Percentiles rank a stretch among this genome's conserved stretches.
These are phyloP conservation scores for Triplophysa rosa DNA, from an alignment of 2,113 vertebrate species.

Conservation along the genomic window DNA sequence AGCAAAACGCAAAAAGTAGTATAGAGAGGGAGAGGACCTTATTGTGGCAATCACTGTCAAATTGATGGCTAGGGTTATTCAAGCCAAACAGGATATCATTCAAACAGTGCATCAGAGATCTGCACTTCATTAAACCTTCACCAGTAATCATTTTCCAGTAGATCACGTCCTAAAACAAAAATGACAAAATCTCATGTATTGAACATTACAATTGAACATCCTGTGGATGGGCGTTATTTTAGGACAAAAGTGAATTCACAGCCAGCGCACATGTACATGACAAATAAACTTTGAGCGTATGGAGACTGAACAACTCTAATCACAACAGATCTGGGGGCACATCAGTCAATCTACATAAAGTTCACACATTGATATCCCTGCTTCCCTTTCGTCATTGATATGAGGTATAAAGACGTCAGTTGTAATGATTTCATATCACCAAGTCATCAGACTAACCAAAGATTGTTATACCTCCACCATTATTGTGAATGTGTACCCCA, in stretches of 20 bases:
- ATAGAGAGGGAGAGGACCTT: not conserved
- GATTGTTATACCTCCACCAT: not conserved
- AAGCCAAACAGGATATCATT: conserved; percentile 24
- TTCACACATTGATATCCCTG: conserved; percentile 66
- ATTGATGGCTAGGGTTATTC: conserved; percentile 31
- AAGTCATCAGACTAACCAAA: conserved; percentile 18
- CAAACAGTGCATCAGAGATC: not conserved
- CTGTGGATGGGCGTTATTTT: too few relatives aligned
- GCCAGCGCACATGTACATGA: not conserved
- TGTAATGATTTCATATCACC: conserved; percentile 32
- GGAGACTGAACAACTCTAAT: not conserved
- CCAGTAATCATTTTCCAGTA: not conserved
- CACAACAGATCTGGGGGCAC: conserved; percentile 44
- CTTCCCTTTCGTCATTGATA: conserved; percentile 67
- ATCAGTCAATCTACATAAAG: conserved; percentile 69
- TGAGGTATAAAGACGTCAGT: conserved; percentile 72
- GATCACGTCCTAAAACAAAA: not conserved
- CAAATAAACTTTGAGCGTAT: not conserved
- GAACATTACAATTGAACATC: not conserved
- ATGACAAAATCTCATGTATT: not conserved
- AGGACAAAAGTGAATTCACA: too few relatives aligned
- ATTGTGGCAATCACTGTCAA: conserved; percentile 10
- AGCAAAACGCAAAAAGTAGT: conserved; percentile 53
- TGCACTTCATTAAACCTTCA: not conserved
- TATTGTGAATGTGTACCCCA: conserved; percentile 30